phyloP scores from a whole-genome alignment of 2,888 invertebrate species.

The Campoplex nolae region DNA sequence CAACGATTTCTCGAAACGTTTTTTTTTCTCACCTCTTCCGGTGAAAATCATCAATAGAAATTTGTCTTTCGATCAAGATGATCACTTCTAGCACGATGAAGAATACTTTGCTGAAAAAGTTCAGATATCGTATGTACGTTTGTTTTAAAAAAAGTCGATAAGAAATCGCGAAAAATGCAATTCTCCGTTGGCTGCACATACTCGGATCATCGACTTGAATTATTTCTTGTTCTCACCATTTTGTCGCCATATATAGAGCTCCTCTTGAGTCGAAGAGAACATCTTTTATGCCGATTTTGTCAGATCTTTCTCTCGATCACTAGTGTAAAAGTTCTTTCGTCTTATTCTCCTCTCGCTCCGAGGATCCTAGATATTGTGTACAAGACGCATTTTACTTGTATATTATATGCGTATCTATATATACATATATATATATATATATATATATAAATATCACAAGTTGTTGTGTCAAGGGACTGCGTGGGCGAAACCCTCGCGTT shows the following conservation, averaged over 20 bases:
- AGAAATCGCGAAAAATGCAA: constrained; percentile 34
- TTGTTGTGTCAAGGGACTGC: constrained; percentile 35
- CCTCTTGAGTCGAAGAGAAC: constrained; percentile 12
- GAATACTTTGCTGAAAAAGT: neutral
- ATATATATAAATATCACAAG: constrained; percentile 27
- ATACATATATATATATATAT: constrained; percentile 18
- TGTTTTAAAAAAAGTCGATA: constrained; percentile 50
- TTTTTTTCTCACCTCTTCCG: too few species aligned
- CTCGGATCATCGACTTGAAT: constrained; percentile 76
- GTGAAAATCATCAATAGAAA: neutral
- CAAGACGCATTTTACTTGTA: constrained; percentile 70
- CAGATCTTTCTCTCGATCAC: constrained; percentile 49
- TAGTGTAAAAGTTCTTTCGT: constrained; percentile 48
- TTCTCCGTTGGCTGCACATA: constrained; percentile 56
- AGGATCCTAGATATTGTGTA: constrained; percentile 78
- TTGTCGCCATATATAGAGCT: constrained; percentile 69
- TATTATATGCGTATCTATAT: constrained; percentile 5
- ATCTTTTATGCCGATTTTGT: constrained; percentile 64
- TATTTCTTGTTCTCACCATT: constrained; percentile 79
- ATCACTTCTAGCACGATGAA: neutral
- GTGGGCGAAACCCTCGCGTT: constrained; percentile 57
- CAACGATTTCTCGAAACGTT: too few species aligned
- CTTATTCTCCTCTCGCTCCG: constrained; percentile 62
- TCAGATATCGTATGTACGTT: constrained; percentile 5
- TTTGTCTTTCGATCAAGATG: neutral